Base-by-base conservation (phyloP, 2,797 vertebrate genomes). In the Notolepis coatsorum region DNA sequence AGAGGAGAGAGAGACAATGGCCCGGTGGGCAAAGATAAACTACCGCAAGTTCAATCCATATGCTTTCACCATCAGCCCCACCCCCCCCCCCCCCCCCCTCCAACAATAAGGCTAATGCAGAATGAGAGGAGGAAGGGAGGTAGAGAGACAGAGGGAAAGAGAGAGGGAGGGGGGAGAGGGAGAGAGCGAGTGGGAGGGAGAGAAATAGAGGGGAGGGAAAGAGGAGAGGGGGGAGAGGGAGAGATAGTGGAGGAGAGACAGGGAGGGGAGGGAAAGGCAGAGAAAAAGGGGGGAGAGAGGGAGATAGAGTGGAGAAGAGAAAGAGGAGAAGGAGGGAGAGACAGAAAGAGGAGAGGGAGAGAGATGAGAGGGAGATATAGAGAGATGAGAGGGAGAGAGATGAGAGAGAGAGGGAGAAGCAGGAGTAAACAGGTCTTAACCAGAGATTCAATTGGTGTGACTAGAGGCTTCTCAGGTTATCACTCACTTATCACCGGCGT, bases 401-500 rank as follows among this genome's bases (percentile, higher is more conserved):
- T n/a, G n/a, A n/a, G n/a, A n/a, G n/a, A n/a, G n/a, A n/a, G n/a
- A n/a, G n/a, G n/a, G n/a, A n/a, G 12, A 33, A 33, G 12, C 30
- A n/a, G n/a, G n/a, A n/a, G n/a, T n/a, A n/a, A n/a, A n/a, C n/a
- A n/a, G n/a, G n/a, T n/a, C n/a, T n/a, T n/a, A 25, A 37, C 6
- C 68, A 39, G 42, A 69, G 75, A 80, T 66, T 82, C 59, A 66
- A 80, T 47, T 63, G 51, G 72, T 72, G 72, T 30, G 17, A 57
- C 70, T 33, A 2, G 59, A 48, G 13, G 74, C 77, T 82, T 61
- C 78, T 71, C 28, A n/a, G 70, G 77, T 81, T 82, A 80, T 85
- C 82, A 73, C 71, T 84, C 75, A 80, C 77, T 85, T 82, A 80
- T 80, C 69, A 49, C 67, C 1, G 71, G 58, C 51, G 61, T 28